A percentile compares a stretch with the other conserved stretches of the same genome.
Conservation (phyloP, 30 jellyfish, hydroid and myxozoan species). For the Rhopilema esculentum region DNA sequence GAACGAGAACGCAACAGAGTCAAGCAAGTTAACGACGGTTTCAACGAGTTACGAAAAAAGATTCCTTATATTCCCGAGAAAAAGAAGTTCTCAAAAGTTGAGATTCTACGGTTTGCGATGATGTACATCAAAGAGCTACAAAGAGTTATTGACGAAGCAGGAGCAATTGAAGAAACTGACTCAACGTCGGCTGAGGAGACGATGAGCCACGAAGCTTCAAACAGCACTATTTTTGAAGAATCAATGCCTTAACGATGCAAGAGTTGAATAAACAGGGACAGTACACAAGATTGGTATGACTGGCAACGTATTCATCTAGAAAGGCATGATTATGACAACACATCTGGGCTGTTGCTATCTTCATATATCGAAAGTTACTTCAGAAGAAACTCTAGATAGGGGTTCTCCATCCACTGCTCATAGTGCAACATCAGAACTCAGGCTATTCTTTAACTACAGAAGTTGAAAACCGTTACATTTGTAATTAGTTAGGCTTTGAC, state of each 20-base stretch:
- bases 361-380: no score
- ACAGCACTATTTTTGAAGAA: neutral
- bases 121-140: conserved; percentile 81
- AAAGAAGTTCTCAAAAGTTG: conserved; percentile 91
- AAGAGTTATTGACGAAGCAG: conserved; percentile 72
- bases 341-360: no score
- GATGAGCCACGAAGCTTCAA: neutral
- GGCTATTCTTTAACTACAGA: no score
- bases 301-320: no score
- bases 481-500: no score
- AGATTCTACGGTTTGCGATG: conserved; percentile 92
- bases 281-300: no score
- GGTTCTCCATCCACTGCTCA: no score
- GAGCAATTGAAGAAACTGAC: conserved; percentile 19
- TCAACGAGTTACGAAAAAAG: conserved; percentile 81
- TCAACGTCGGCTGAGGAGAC: neutral
- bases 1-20: conserved; percentile 97
- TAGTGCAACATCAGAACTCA: no score
- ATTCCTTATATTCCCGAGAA: conserved; percentile 93
- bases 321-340: no score
- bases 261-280: no score
- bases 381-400: no score
- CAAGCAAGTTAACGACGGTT: conserved; percentile 94
- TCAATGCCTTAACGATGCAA: neutral
- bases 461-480: no score